phyloP scores from a whole-genome alignment of 2,113 vertebrate species.

The Brachypodius melanocephalos region DNA sequence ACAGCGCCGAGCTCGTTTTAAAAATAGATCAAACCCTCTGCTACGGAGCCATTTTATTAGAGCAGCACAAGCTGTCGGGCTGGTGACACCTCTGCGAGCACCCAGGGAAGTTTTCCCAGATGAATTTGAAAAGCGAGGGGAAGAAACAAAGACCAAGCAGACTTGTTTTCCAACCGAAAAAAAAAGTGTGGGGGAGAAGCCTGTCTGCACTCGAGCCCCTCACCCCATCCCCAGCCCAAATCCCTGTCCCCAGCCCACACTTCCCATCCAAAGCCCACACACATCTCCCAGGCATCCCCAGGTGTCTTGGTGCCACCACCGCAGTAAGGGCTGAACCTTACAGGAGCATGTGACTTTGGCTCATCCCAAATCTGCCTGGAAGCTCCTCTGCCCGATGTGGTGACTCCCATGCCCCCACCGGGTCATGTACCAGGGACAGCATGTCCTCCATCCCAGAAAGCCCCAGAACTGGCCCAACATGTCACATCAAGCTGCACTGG shows the following conservation, averaged over 20 bases:
- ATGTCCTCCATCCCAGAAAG: neutral
- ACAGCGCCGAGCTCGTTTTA: neutral
- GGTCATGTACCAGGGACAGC: neutral
- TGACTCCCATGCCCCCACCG: accelerated
- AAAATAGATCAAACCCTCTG: slow-evolving; percentile 56
- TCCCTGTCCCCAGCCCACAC: neutral
- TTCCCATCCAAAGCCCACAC: neutral
- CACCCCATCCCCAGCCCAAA: accelerated
- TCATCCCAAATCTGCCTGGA: neutral
- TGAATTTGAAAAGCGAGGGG: neutral
- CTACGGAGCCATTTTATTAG: slow-evolving; percentile 47
- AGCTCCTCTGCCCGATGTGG: neutral
- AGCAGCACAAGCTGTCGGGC: slow-evolving; percentile 30
- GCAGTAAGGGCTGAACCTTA: neutral
- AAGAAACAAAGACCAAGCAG: neutral
- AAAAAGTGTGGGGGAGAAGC: neutral
- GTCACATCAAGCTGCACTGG: accelerated
- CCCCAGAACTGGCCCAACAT: neutral
- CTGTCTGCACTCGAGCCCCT: neutral
- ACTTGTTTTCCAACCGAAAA: neutral
- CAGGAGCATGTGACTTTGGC: accelerated
- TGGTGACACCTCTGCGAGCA: neutral
- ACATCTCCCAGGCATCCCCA: neutral
- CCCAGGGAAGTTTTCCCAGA: neutral
- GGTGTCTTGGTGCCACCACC: neutral